A percentile compares a stretch with the other conserved stretches of the same genome.
These are phyloP conservation scores for Macrosteles quadrilineatus DNA, from an alignment of 1,140 invertebrate genomes.

Conservation along the genomic window DNA sequence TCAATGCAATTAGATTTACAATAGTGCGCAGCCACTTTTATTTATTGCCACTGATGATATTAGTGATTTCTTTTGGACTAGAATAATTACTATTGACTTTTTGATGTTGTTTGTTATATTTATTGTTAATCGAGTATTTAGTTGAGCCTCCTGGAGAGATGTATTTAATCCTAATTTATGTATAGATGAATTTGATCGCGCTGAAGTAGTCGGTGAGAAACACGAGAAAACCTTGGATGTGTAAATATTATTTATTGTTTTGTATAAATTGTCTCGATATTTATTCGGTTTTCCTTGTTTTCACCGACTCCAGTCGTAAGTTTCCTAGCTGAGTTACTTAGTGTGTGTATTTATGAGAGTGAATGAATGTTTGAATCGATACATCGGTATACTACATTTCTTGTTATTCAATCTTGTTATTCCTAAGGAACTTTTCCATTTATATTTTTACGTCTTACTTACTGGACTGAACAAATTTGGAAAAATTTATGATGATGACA, in stretches of 20 bases:
- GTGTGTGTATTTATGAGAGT: constrained; percentile 1
- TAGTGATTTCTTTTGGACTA: background rate
- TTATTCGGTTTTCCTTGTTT: constrained; percentile 3
- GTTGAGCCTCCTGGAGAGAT: background rate
- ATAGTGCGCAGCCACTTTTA: background rate
- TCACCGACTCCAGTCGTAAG: background rate
- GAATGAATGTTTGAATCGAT: background rate
- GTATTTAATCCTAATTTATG: background rate
- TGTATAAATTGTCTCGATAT: constrained; percentile 5
- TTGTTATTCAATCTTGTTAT: background rate
- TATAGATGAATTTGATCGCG: background rate
- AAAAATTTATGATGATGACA: background rate
- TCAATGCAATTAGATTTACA: constrained; percentile 28
- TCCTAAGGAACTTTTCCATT: background rate
- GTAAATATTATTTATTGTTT: constrained; percentile 17
- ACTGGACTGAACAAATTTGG: background rate
- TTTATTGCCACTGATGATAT: background rate
- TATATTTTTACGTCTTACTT: background rate
- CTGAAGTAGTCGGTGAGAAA: background rate
- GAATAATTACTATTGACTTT: background rate
- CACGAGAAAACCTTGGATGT: background rate
- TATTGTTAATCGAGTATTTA: constrained; percentile 22
- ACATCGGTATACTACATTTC: constrained; percentile 18
- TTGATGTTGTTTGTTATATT: constrained; percentile 13
- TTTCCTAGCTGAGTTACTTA: constrained; percentile 10